A percentile compares a stretch with the other conserved stretches of the same genome.
Evolutionary conservation across 2,888 invertebrate species (phyloP).

Genomic region (Chaetogeoica ovagalla): DNA sequence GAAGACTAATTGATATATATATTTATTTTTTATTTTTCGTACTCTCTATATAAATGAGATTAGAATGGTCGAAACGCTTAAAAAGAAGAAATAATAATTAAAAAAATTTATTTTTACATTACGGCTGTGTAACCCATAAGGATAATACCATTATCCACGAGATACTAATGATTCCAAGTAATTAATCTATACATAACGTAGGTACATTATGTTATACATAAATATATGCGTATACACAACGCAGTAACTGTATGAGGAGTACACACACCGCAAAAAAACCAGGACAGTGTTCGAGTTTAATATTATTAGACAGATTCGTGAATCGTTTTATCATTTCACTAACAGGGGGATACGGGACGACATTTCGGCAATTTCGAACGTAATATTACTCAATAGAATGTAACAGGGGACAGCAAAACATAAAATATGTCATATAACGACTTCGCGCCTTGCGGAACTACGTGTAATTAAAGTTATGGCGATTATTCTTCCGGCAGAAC

Average conservation of each 20-base stretch:
- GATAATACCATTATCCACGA: too few relatives aligned
- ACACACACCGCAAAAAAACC: too few relatives aligned
- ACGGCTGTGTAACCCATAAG: too few relatives aligned
- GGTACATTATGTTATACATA: not conserved
- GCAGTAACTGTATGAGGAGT: too few relatives aligned
- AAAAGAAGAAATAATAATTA: not conserved
- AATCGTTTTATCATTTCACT: conserved; percentile 2
- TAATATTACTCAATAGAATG: conserved; percentile 24
- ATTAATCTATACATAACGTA: not conserved
- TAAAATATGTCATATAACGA: not conserved
- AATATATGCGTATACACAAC: too few relatives aligned
- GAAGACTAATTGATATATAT: too few relatives aligned
- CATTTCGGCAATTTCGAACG: not conserved
- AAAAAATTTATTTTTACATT: not conserved
- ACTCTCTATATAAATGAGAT: not conserved
- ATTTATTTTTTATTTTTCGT: not conserved
- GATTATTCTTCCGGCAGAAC: not conserved
- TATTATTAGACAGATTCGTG: not conserved
- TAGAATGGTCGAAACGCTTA: too few relatives aligned
- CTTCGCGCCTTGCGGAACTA: not conserved
- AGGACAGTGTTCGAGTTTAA: not conserved
- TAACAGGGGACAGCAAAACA: conserved; percentile 18
- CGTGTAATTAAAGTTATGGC: conserved; percentile 17
- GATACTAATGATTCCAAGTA: not conserved
- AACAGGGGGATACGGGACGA: not conserved